Percentiles rank a stretch among this genome's conserved stretches.
Conservation (phyloP, 2,888 invertebrate genomes). For the Yponomeuta evonymella region DNA sequence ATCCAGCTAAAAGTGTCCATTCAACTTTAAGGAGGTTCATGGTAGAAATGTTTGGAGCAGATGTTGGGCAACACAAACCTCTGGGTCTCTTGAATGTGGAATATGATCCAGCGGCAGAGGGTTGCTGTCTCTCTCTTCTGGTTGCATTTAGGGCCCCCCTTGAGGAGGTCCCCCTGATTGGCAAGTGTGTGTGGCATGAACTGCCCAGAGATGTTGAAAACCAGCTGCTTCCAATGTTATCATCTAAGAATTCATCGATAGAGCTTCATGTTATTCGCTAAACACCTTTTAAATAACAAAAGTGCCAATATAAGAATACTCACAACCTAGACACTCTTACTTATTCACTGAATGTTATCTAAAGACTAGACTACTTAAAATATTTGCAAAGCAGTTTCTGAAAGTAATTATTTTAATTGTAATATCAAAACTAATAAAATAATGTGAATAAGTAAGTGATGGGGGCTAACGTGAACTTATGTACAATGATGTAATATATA, state of each 20-base stretch:
- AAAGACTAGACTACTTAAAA: no score
- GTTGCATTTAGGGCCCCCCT: constrained; percentile 90
- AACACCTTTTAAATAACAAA: not conserved
- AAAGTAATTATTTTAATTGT: no score
- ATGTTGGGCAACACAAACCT: constrained; percentile 89
- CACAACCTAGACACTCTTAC: not conserved
- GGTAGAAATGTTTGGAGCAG: constrained; percentile 93
- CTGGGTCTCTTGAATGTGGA: constrained; percentile 87
- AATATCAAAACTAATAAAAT: not conserved
- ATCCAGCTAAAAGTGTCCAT: constrained; percentile 90
- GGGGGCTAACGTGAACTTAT: no score
- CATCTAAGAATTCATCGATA: constrained; percentile 85
- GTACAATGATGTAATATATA: not conserved
- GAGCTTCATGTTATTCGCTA: constrained; percentile 89
- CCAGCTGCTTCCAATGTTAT: constrained; percentile 79
- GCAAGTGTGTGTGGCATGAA: constrained; percentile 94
- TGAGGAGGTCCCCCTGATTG: constrained; percentile 90
- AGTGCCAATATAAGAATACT: constrained; percentile 17
- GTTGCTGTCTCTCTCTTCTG: constrained; percentile 87
- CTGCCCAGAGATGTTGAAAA: constrained; percentile 82
- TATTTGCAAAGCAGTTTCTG: no score
- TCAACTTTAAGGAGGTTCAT: constrained; percentile 92
- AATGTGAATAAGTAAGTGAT: no score
- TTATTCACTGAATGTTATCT: no score
- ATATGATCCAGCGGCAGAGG: constrained; percentile 80